Conservation (phyloP, 2,113 vertebrate genomes). For the Hippocampus mohnikei region DNA sequence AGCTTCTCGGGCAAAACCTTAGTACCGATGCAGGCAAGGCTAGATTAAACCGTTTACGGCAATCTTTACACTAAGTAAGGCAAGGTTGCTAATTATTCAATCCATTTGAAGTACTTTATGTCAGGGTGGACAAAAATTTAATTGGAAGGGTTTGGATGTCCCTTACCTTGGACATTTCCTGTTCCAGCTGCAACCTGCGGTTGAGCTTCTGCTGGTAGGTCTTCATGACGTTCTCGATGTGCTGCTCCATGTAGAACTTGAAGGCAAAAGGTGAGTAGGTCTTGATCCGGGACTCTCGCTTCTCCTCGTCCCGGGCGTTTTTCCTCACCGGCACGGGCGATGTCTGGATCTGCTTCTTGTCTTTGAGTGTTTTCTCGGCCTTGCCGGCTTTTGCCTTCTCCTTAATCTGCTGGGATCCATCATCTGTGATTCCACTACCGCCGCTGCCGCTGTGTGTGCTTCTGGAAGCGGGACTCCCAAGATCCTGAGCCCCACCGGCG, state of each 20-base stretch:
- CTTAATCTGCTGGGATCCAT: constrained; percentile 62
- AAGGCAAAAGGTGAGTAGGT: constrained; percentile 97
- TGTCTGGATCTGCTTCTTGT: constrained; percentile 97
- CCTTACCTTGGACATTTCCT: constrained; percentile 95
- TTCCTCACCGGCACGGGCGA: constrained; percentile 90
- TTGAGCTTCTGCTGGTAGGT: constrained; percentile 96
- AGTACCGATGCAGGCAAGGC: not conserved
- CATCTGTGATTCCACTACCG: constrained; percentile 55
- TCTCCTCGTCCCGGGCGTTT: constrained; percentile 88
- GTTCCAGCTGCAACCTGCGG: constrained; percentile 89
- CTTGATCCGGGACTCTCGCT: constrained; percentile 94
- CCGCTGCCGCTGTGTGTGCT: constrained; percentile 45
- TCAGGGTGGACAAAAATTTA: not conserved
- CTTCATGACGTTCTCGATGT: constrained; percentile 96
- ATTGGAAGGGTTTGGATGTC: not conserved
- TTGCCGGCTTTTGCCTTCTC: constrained; percentile 81
- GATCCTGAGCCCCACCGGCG: constrained; percentile 54
- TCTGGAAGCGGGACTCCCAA: constrained; percentile 27
- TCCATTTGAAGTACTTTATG: not conserved
- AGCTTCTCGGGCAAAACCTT: not conserved
- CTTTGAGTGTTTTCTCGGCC: constrained; percentile 80
- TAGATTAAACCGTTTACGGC: not conserved
- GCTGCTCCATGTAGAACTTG: constrained; percentile 99
- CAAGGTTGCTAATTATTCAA: not conserved
- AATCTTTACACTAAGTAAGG: not conserved